Base-by-base conservation (phyloP, 2,888 invertebrate genomes). In the Phortica magna region DNA sequence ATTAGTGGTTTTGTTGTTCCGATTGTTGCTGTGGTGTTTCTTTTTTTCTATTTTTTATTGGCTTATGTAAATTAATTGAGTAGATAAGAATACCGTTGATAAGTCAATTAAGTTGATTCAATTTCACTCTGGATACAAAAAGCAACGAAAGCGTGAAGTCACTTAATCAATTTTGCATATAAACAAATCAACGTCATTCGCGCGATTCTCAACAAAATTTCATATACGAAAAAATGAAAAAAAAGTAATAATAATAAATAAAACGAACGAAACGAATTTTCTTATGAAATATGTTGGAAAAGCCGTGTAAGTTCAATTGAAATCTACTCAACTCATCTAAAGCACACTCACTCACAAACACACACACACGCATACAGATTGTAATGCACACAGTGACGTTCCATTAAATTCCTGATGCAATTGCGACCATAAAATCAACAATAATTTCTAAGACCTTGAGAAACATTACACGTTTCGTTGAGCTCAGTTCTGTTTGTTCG, bases 361-460 rank as follows among this genome's bases (percentile, higher is more conserved):
- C 31, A 31, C 31, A 57, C 14, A 57, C 6, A 14, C 7, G 1
- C 12, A 57, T 17, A 57, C 2, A 7, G 19, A 17, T n/a, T 53
- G 53, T n/a, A 53, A n/a, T 53, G 12, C 19, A 17, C 4, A n/a
- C n/a, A 17, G n/a, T 14, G 57, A n/a, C 57, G 19, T 17, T 57
- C 57, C n/a, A n/a, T 14, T 57, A 19, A n/a, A 57, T 64, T 64
- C 64, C 64, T 64, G 64, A 64, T 64, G 64, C 64, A 64, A 41
- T 65, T 65, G 65, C 41, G 31, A 10, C n/a, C 41, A 41, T 65
- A n/a, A 65, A 41, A 14, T 41, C 31, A 31, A 31, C 31, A 31
- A 31, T 31, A 31, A 31, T 31, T 31, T 14, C 7, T 65, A 39
- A 65, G 65, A 65, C 65, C 65, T 65, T 65, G 65, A 41, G 39